Evolutionary conservation across 2,797 vertebrate genomes (phyloP), one percentile per base, ranked within the genome.

Genomic region (Rallus crepitans): DNA sequence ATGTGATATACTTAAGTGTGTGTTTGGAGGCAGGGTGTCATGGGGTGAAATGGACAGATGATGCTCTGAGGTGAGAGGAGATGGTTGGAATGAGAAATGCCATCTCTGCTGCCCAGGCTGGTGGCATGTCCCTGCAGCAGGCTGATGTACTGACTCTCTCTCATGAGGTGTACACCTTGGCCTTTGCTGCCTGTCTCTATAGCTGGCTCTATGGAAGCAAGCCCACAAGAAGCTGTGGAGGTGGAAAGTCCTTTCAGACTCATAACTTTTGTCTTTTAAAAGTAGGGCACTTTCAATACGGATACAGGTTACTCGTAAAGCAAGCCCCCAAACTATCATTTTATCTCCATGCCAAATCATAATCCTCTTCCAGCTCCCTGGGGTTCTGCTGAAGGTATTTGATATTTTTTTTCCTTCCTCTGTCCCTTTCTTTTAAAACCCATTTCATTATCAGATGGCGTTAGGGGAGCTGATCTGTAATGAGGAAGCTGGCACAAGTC

Each of bases 401-500:
- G 90, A 96, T 95, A 93, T 95, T 92, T 94, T 50, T 50, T 50
- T 13, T 21, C 27, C 75, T 87, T 85, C 16, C 75, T 87, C 88
- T 60, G 96, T 87, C 94, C 89, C 28, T 96, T 91, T 93, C 50
- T 94, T 97, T 95, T 82, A 94, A 97, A 97, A 84, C 77, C 83
- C 92, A 86, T 97, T 97, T 97, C 94, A 96, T 96, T 96, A 95
- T 94, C 97, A 94, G 89, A 85, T 78, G 91, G 93, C 5, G 27
- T 88, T 96, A 31, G 65, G 97, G 96, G 95, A 95, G 37, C 66
- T 85, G 92, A 83, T 92, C 59, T 89, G 80, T 95, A 94, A 96
- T 96, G 96, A 97, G 93, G 65, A 97, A 94, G 94, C 94, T 97
- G 97, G 97, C 97, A 96, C 68, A 81, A 83, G 21, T 96, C 96